A percentile compares a stretch with the other conserved stretches of the same genome.
These are phyloP conservation scores for Acanthiza pusilla DNA, from an alignment of 2,797 vertebrate genomes.

Conservation along the genomic window DNA sequence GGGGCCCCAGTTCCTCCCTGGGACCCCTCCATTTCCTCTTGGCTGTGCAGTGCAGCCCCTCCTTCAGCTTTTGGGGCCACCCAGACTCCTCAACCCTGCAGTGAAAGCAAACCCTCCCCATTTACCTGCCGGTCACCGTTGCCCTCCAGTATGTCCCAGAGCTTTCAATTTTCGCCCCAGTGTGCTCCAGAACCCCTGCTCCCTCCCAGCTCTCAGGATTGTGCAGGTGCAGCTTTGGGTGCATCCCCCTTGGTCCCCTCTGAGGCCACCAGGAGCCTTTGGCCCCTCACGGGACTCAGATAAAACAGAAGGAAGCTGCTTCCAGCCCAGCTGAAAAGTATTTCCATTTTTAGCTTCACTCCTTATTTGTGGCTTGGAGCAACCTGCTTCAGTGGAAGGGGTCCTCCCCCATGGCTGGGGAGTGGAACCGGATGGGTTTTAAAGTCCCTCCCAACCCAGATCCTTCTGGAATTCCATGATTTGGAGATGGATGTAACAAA, in stretches of 20 bases:
- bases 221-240: background rate
- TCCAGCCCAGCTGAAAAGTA: background rate
- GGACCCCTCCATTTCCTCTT: too few relatives aligned
- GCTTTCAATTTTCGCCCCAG: background rate
- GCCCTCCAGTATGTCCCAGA: background rate
- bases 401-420: background rate
- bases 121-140: background rate
- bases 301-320: background rate
- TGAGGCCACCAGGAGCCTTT: background rate
- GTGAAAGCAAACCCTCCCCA: background rate
- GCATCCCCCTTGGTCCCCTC: too few relatives aligned
- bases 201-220: accelerated
- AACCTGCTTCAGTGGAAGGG: background rate
- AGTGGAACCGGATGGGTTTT: background rate
- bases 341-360: background rate
- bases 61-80: background rate
- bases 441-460: background rate
- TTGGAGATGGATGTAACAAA: background rate
- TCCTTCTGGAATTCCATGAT: background rate
- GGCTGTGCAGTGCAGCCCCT: background rate
- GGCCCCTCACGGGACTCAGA: accelerated
- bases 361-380: background rate
- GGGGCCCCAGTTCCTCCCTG: background rate
- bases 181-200: background rate
- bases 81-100: background rate